Conservation (phyloP, 2,113 vertebrate genomes). For the Ciconia boyciana region DNA sequence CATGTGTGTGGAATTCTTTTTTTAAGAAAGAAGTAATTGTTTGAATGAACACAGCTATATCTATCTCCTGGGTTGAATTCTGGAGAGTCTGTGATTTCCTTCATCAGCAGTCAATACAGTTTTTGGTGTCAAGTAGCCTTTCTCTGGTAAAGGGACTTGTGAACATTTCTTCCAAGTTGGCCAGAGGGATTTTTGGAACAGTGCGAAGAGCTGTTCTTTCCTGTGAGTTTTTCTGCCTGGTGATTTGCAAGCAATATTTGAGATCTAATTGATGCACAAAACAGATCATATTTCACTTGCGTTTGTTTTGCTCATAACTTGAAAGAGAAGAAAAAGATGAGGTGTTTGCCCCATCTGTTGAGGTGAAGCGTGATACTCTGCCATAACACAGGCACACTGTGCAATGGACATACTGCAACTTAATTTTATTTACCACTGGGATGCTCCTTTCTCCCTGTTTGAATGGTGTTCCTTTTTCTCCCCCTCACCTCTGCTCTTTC, state of each 20-base stretch:
- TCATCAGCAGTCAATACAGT: rapidly evolving
- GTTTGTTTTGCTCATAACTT: background rate
- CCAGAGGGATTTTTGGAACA: background rate
- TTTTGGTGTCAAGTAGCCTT: background rate
- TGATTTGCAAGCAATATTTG: background rate
- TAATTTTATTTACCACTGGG: background rate
- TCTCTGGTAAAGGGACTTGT: background rate
- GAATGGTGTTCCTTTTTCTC: background rate
- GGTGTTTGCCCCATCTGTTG: background rate
- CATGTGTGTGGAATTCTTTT: background rate
- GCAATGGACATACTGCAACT: background rate
- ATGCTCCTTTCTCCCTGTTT: background rate
- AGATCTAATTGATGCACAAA: background rate
- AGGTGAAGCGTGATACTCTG: background rate
- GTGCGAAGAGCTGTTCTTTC: background rate
- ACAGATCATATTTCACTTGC: background rate
- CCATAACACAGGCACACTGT: background rate
- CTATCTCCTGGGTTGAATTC: background rate
- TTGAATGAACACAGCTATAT: background rate
- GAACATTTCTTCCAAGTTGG: background rate
- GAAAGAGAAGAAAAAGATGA: background rate
- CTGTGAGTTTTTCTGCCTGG: background rate
- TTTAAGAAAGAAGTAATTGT: background rate
- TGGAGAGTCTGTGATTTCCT: background rate
- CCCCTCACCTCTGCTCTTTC: background rate